Conservation (phyloP, 2,797 vertebrate genomes). For the Anas capensis region DNA sequence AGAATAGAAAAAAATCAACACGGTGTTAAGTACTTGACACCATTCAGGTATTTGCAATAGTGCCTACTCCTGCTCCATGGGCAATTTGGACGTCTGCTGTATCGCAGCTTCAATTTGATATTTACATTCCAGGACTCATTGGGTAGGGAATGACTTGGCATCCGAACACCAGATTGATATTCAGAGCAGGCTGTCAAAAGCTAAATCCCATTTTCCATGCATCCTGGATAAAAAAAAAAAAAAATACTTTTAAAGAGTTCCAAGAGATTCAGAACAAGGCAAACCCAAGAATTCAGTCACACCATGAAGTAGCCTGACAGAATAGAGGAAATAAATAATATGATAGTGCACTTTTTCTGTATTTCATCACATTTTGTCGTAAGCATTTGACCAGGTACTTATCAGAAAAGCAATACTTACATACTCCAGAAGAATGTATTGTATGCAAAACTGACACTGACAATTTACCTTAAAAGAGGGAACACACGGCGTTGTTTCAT, state of each 20-base stretch:
- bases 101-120: not conserved
- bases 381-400: not conserved
- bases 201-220: not conserved
- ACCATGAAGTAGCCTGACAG: not conserved
- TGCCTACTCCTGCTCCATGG: accelerated
- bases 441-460: not conserved
- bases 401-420: not conserved
- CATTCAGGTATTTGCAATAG: not conserved
- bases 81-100: not conserved
- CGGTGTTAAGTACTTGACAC: not conserved
- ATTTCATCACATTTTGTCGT: not conserved
- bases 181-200: not conserved
- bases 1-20: not conserved
- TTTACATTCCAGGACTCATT: not conserved
- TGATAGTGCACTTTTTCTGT: accelerated
- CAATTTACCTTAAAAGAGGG: not conserved
- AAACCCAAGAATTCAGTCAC: not conserved
- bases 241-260: not conserved
- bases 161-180: not conserved
- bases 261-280: not conserved
- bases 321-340: not conserved
- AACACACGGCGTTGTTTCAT: not conserved
- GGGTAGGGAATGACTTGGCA: not conserved
- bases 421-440: not conserved
- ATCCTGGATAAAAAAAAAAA: not conserved